A percentile compares a stretch with the other conserved stretches of the same genome.
phyloP scores from a whole-genome alignment of 2,888 invertebrate species.

The Eupithecia centaureata region DNA sequence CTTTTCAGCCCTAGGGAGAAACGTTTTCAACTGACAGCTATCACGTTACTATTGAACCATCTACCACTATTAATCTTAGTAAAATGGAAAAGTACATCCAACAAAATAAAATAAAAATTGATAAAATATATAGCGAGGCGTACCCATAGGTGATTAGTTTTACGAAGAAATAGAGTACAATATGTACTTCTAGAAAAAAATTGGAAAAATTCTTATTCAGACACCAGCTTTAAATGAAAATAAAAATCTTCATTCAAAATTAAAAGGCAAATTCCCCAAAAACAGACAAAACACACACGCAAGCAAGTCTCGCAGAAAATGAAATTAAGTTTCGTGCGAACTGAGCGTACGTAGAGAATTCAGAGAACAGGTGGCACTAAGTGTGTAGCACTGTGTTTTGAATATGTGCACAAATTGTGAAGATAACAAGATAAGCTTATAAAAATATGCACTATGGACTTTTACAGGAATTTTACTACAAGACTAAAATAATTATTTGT shows the following conservation, averaged over 20 bases:
- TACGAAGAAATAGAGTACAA: background rate
- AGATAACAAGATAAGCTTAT: too few relatives aligned
- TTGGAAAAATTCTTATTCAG: background rate
- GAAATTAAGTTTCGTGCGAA: background rate
- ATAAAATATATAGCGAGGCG: too few relatives aligned
- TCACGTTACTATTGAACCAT: too few relatives aligned
- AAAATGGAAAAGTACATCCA: background rate
- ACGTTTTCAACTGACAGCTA: too few relatives aligned
- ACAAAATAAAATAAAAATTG: background rate
- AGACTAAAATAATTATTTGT: too few relatives aligned
- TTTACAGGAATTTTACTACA: too few relatives aligned
- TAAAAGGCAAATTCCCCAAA: background rate
- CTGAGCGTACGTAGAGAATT: background rate
- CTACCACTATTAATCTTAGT: too few relatives aligned
- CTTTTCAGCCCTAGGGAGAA: too few relatives aligned
- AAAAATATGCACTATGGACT: too few relatives aligned
- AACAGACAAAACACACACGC: slow-evolving; percentile 6
- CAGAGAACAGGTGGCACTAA: background rate
- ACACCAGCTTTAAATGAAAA: background rate
- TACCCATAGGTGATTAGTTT: background rate
- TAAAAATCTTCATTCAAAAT: background rate
- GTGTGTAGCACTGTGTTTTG: background rate
- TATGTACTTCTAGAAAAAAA: background rate
- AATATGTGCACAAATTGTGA: too few relatives aligned
- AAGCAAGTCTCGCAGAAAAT: background rate